These are phyloP conservation scores for Xenentodon cancila DNA, from an alignment of 2,797 vertebrate species.

Conservation along the genomic window DNA sequence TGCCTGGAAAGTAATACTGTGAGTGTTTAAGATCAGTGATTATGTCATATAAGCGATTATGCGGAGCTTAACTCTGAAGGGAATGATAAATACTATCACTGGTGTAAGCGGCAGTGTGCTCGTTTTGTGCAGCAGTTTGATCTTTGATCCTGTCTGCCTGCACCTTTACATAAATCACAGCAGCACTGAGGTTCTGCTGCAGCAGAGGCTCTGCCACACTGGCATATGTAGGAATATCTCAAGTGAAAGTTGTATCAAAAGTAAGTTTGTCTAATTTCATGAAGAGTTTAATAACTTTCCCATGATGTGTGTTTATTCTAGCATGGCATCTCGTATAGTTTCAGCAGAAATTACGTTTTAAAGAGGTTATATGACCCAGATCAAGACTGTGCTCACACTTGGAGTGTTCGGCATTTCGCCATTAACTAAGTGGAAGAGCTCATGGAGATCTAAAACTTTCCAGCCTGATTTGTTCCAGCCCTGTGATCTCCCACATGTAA, in stretches of 20 bases:
- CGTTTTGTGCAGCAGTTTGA: background rate
- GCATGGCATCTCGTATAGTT: too few species aligned
- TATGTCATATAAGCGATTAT: conserved; percentile 6
- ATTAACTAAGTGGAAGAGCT: too few species aligned
- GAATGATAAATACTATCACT: conserved; percentile 8
- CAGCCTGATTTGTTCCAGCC: too few species aligned
- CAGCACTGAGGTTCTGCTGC: background rate
- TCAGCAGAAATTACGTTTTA: background rate
- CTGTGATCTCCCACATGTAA: too few species aligned
- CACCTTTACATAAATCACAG: background rate
- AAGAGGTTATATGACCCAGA: background rate
- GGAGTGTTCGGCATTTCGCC: too few species aligned
- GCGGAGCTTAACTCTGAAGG: background rate
- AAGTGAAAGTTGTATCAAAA: too few species aligned
- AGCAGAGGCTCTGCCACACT: background rate
- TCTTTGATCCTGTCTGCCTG: too few species aligned
- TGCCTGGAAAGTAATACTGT: too few species aligned
- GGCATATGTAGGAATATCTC: background rate
- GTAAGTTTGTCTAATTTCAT: too few species aligned
- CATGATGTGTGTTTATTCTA: too few species aligned
- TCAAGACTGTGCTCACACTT: background rate
- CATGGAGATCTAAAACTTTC: too few species aligned
- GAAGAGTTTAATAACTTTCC: too few species aligned
- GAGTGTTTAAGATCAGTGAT: conserved; percentile 2
- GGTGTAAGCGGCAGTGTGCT: conserved; percentile 5